These are phyloP conservation scores for Phania funesta DNA, from an alignment of 2,888 invertebrate species.

Conservation along the genomic window DNA sequence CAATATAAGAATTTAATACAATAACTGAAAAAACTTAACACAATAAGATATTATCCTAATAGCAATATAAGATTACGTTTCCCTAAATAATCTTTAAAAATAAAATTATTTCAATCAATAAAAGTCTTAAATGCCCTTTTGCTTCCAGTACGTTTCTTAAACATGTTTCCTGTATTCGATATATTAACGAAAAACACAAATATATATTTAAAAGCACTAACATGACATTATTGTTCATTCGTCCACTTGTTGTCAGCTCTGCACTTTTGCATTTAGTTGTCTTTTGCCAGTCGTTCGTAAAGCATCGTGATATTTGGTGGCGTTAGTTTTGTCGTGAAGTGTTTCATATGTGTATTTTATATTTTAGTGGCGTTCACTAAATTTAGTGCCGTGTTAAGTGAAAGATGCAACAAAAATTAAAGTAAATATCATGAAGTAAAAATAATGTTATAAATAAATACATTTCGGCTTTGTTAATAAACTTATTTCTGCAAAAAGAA, in stretches of 20 bases:
- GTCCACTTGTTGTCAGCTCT: conserved; percentile 55
- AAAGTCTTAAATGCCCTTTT: no score
- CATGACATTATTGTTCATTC: conserved; percentile 9
- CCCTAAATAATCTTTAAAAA: no score
- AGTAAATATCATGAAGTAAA: not conserved
- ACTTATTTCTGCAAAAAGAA: not conserved
- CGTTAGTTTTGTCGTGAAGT: no score
- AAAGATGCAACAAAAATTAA: conserved; percentile 19
- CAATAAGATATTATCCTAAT: no score
- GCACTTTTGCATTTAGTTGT: conserved; percentile 49
- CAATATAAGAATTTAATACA: no score
- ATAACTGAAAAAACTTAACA: no score
- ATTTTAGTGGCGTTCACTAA: conserved; percentile 5
- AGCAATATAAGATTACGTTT: no score
- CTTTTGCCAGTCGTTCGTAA: conserved; percentile 46
- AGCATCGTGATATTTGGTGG: conserved; percentile 11
- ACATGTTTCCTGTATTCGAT: not conserved
- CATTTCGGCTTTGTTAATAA: not conserved
- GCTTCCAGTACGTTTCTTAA: no score
- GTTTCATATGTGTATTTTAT: not conserved
- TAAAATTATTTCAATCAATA: no score
- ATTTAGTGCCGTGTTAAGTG: conserved; percentile 15
- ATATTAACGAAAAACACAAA: not conserved
- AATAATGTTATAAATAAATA: not conserved
- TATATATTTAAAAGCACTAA: not conserved